A percentile compares a stretch with the other conserved stretches of the same genome.
Conservation (phyloP, 2,888 invertebrate genomes). For the Lysandra bellargus region DNA sequence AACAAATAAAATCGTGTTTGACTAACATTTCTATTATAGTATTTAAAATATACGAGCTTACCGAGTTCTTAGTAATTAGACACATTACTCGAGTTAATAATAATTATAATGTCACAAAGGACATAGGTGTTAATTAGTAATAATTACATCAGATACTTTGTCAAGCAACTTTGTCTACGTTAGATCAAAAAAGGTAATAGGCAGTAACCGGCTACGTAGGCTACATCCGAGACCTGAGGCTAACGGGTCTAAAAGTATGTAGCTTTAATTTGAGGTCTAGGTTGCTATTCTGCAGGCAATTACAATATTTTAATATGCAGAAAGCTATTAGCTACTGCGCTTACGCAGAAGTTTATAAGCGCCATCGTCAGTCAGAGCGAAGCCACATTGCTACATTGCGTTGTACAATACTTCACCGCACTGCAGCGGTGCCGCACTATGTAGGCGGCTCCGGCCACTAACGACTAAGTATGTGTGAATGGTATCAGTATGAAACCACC, state of each 20-base stretch:
- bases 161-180: neutral
- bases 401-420: no score
- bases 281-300: neutral
- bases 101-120: neutral
- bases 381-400: no score
- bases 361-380: neutral
- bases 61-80: neutral
- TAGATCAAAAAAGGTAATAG: neutral
- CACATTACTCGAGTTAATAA: neutral
- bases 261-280: constrained; percentile 7
- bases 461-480: no score
- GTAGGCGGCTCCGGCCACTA: neutral
- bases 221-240: neutral
- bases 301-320: constrained; percentile 7
- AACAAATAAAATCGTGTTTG: no score
- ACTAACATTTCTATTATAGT: neutral
- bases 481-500: no score
- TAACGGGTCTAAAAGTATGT: neutral
- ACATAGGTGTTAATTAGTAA: neutral
- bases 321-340: neutral
- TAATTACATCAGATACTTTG: neutral
- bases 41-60: no score
- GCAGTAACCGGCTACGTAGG: neutral
- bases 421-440: neutral
- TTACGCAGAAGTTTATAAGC: neutral